A percentile compares a stretch with the other conserved stretches of the same genome.
Evolutionary conservation across 2,113 vertebrate species (phyloP).

Genomic region (Catharus bicknelli): DNA sequence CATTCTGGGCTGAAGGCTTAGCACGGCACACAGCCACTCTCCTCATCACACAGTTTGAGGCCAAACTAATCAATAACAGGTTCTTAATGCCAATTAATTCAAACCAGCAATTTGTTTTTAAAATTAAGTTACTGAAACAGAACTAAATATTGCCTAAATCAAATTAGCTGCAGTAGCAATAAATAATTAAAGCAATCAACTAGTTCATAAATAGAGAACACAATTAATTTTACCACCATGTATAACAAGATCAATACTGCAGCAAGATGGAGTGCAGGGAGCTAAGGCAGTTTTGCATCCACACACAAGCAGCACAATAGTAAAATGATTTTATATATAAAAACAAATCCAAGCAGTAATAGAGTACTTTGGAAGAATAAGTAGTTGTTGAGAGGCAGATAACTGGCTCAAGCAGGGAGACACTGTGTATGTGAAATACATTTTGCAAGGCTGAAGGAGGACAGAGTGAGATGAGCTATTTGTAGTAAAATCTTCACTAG

Average conservation of each 20-base stretch:
- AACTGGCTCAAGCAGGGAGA: constrained; percentile 31
- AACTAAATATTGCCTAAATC: constrained; percentile 39
- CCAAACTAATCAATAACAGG: constrained; percentile 51
- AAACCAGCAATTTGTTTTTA: constrained; percentile 21
- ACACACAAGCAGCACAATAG: not conserved
- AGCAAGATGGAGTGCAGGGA: not conserved
- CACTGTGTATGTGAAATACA: not conserved
- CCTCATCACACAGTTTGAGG: constrained; percentile 8
- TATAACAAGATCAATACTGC: not conserved
- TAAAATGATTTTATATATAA: constrained; percentile 14
- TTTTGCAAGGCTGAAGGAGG: not conserved
- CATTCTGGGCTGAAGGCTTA: not conserved
- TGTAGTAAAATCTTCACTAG: not conserved
- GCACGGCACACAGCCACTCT: not conserved
- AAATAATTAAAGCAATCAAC: constrained; percentile 48
- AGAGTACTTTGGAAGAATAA: constrained; percentile 23
- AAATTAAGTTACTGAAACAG: constrained; percentile 50
- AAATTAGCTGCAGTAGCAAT: constrained; percentile 15
- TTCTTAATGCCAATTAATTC: constrained; percentile 44
- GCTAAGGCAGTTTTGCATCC: not conserved
- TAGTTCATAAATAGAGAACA: constrained; percentile 13
- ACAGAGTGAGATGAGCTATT: constrained; percentile 8
- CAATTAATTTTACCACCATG: constrained; percentile 31
- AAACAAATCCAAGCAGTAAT: constrained; percentile 44
- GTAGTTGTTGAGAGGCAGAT: constrained; percentile 33